Evolutionary conservation across 2,888 invertebrate genomes (phyloP), one percentile per base, ranked within the genome.

Genomic region (Campaea margaritaria): DNA sequence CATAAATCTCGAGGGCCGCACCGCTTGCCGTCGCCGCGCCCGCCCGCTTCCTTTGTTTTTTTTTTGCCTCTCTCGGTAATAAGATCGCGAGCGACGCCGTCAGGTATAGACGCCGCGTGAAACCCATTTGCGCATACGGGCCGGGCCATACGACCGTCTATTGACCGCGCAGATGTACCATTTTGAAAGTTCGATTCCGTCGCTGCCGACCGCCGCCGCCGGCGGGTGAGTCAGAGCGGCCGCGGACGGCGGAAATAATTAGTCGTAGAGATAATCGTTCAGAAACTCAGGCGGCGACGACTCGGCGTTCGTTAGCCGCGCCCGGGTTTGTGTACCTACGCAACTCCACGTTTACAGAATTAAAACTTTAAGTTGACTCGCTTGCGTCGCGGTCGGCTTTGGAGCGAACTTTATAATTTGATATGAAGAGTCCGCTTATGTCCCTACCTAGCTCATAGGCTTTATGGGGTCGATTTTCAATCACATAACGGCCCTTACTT

Each of bases 71-170:
- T 70, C 73, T 72, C 77, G 79, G 87, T 87, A 90, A 88, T 87
- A 89, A 89, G 89, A 88, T 82, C 87, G 87, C 89, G 83, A 77
- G 76, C 88, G 83, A 86, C 87, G 54, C 49, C 45, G 83, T 87
- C 91, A 91, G 90, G 91, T 90, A 91, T 81, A 85, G 82, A 82
- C 67, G 71, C 69, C 72, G 74, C 74, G 79, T 57, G 56, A 47
- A 58, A 51, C 52, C 62, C 62, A 57, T 57, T 62, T 49, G 57
- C 62, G 58, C 51, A 34, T 75, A 76, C 73, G 71, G 75, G 75
- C 76, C 45, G 70, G 75, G 75, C 76, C 42, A 27, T 73, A 76
- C 76, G 72, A 65, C 68, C 72, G 74, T 75, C 76, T 82, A 82
- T 82, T 80, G 80, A 79, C 59, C 55, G 60, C 55, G 55, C 82